Base-by-base conservation (phyloP, 2,113 vertebrate genomes). In the Salvator merianae region DNA sequence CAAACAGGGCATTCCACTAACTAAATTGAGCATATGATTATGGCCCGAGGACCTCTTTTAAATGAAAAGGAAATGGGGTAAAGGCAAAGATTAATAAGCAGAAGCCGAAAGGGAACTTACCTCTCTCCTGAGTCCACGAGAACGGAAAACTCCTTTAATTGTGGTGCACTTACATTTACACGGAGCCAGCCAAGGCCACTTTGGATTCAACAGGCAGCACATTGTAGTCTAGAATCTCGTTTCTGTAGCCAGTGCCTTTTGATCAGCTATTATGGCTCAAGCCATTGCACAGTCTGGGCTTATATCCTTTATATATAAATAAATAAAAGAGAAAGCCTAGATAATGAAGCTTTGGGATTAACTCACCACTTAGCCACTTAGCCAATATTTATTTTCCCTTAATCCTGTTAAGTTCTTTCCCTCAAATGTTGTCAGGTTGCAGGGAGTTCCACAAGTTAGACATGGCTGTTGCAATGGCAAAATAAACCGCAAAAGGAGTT, bases 181-280 rank as follows among this genome's bases (percentile, higher is more conserved):
- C 13, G 5, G 24, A 74, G 32, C 43, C 59, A 80, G 70, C 55
- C 20, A 86, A 0, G 14, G 78, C 80, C 80, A 62, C 2, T 1
- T 47, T 22, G 87, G 53, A 84, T 82, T 79, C 4, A 0, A 84
- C 87, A 80, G n/a, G 6, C 72, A 85, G 88, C 78, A 85, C 90
- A 83, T 6, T 32, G 43, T 84, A 0, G 6, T 82, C 38, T 63
- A 70, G 63, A 6, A 50, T 85, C 62, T 3, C 2, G 71, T 38
- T n/a, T 38, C 8, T 59, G 8, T 34, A 20, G 32, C 34, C n/a
- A n/a, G 6, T 79, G 0, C 62, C 88, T 32, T 81, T 86, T 14
- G 9, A 69, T 55, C 6, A 1, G 65, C 71, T 0, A 1, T 65
- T 83, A 84, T 78, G 87, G 47, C 84, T 87, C 1, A 0, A 26